Conservation (phyloP, 2,888 invertebrate species). For the Xanthostigma xanthostigma region DNA sequence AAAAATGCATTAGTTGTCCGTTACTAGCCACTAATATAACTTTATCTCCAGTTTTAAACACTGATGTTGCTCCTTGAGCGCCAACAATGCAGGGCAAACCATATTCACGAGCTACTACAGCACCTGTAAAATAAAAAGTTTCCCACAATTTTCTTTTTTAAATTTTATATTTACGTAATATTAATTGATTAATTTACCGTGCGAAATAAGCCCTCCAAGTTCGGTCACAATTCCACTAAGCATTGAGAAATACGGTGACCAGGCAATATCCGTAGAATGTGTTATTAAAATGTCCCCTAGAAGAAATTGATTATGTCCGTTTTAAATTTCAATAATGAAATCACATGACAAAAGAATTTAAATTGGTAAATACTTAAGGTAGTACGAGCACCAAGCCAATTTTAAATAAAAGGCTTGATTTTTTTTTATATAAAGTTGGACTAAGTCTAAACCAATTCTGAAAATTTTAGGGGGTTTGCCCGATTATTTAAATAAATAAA, state of each 20-base stretch:
- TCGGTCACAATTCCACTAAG: conserved; percentile 67
- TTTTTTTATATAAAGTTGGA: no score
- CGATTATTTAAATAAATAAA: no score
- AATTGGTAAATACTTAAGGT: no score
- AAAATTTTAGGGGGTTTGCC: no score
- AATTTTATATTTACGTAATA: background rate
- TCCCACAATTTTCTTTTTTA: background rate
- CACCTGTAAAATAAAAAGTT: conserved; percentile 34
- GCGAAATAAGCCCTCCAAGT: conserved; percentile 68
- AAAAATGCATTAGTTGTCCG: conserved; percentile 20
- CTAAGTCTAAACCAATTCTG: no score
- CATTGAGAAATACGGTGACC: conserved; percentile 74
- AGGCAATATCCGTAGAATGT: conserved; percentile 64
- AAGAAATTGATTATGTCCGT: conserved; percentile 31
- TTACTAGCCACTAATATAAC: conserved; percentile 35
- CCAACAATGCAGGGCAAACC: conserved; percentile 74
- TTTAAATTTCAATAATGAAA: conserved; percentile 8
- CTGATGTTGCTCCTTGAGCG: conserved; percentile 46
- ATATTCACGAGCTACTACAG: conserved; percentile 71
- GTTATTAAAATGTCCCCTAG: conserved; percentile 64
- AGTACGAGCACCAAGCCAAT: no score
- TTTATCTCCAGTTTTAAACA: conserved; percentile 51
- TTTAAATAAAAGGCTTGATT: no score
- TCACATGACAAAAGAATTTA: no score
- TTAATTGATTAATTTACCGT: conserved; percentile 36